phyloP scores from a whole-genome alignment of 1,140 invertebrate genomes.

The Caenorhabditis briggsae region DNA sequence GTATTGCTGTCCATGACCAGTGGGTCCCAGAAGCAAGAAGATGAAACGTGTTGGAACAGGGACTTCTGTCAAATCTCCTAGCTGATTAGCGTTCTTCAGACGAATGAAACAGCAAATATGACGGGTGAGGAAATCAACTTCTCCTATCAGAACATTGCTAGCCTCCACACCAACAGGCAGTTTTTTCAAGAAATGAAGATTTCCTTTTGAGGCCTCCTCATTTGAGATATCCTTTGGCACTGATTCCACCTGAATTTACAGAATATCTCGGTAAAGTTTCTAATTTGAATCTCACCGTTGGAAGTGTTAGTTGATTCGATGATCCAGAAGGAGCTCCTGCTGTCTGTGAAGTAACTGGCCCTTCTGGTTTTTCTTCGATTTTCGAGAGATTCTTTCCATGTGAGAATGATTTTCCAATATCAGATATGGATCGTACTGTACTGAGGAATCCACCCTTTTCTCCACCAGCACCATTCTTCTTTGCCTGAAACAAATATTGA shows the following conservation, averaged over 20 bases:
- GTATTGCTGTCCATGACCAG: slow-evolving; percentile 86
- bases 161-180: slow-evolving; percentile 96
- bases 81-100: slow-evolving; percentile 87
- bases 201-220: slow-evolving; percentile 82
- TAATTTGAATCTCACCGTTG: neutral
- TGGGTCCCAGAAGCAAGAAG: slow-evolving; percentile 92
- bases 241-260: slow-evolving; percentile 69
- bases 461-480: slow-evolving; percentile 81
- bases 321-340: slow-evolving; percentile 46
- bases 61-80: slow-evolving; percentile 95
- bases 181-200: slow-evolving; percentile 95
- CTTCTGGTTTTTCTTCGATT: slow-evolving; percentile 59
- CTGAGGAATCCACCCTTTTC: slow-evolving; percentile 86
- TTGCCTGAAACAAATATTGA: slow-evolving; percentile 58
- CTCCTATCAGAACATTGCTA: slow-evolving; percentile 95
- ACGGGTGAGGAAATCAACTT: slow-evolving; percentile 94
- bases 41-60: slow-evolving; percentile 95
- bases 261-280: neutral
- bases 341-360: slow-evolving; percentile 3
- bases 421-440: slow-evolving; percentile 93
- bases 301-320: slow-evolving; percentile 3
- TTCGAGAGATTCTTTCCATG: slow-evolving; percentile 87
- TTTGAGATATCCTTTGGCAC: slow-evolving; percentile 73
- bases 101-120: slow-evolving; percentile 92
- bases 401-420: slow-evolving; percentile 95